Evolutionary conservation across 2,113 vertebrate species (phyloP), one percentile per base, ranked within the genome.

Genomic region (Oreochromis niloticus): DNA sequence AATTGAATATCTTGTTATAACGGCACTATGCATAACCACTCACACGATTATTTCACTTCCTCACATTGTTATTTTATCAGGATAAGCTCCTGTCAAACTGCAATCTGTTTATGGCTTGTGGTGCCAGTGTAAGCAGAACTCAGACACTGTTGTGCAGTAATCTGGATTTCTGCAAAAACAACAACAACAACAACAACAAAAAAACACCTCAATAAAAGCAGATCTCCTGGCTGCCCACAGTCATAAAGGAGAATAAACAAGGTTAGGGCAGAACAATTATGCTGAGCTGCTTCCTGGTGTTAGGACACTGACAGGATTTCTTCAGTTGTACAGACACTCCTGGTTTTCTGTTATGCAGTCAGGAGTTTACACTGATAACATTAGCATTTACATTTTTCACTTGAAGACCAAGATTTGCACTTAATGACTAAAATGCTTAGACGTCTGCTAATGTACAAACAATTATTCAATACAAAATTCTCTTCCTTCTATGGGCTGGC

Each of bases 161-260:
- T 94, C 91, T 89, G 89, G 92, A 92, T 93, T 89, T 88, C 27
- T 36, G 79, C 36, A 87, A 88, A 83, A 86, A 82, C 3, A 24
- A 24, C 24, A 24, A 4, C 0, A 43, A 0, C 80, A 87, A 87
- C 82, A 41, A 85, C 54, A 86, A 68, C 2, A 66, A 66, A 90
- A 87, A 46, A 73, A 83, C 84, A 92, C 91, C 92, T 94, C 94
- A 95, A 95, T 95, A 94, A 95, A 95, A 93, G 81, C 90, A 93
- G 87, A 91, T 92, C 93, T 94, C 83, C 87, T 95, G 90, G 82
- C 91, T 90, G 92, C 86, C 91, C 81, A 66, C 43, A 2, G 91
- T 89, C 90, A 92, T 95, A 93, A 93, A 94, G 88, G 85, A 85
- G 92, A 85, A 88, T 94, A 93, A 94, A 94, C 85, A 91, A 93